Evolutionary conservation across 2,797 vertebrate species (phyloP), one percentile per base, ranked within the genome.

Genomic region (Epinephelus awoara): DNA sequence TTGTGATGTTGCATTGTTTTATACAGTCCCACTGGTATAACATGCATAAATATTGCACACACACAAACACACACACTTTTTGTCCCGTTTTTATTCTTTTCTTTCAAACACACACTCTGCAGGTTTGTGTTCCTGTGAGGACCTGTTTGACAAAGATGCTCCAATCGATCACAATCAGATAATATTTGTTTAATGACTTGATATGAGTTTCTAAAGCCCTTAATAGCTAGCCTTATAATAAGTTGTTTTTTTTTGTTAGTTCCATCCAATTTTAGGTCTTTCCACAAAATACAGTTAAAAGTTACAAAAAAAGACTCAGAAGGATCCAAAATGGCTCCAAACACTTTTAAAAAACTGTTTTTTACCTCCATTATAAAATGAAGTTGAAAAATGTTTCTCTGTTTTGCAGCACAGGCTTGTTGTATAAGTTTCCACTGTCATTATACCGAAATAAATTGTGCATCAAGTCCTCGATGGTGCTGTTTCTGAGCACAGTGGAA

Each of bases 1-100:
- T 80, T 89, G 57, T 82, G 88, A 86, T 82, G 70, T 79, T 80
- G 72, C 74, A 91, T 91, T 91, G 91, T 92, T 91, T 88, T 64
- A 67, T 49, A 61, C 38, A 63, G 15, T 92, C 89, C 91, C 88
- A 62, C 42, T 38, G 88, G 91, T 74, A 77, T 65, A 82, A 67
- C 61, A 82, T 58, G 72, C 64, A 83, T 83, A 78, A 75, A 85
- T 34, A 72, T n/a, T 54, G 9, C 27, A 38, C n/a, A 18, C 17
- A 27, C 38, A 27, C 54, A 55, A 52, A 46, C 65, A 62, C 58
- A 57, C 63, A 17, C 64, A 25, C 29, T 51, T 56, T 47, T 62
- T 12, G 34, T 21, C 66, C 62, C 34, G 7, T 34, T 34, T 56
- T 69, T 67, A 13, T 77, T 61, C 27, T 49, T 62, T 68, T 73